Evolutionary conservation across 2,888 invertebrate species (phyloP), one percentile per base, ranked within the genome.

Genomic region (Agrochola lota): DNA sequence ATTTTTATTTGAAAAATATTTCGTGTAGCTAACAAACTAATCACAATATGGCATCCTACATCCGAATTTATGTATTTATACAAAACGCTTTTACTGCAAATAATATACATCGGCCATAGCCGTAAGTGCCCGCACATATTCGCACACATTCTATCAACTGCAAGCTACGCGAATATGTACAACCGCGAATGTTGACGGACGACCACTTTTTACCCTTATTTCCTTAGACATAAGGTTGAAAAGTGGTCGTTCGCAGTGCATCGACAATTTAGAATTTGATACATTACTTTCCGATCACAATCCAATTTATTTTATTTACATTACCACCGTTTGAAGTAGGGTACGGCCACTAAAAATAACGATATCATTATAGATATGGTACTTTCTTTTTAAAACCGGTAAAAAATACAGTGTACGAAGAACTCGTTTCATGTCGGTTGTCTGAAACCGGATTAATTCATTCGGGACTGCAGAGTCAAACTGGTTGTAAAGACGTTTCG

Each of bases 1-100:
- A 93, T 93, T 94, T 94, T 94, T 94, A 94, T 94, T 94, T 94
- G 92, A 94, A 94, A 94, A 94, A 93, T 94, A 93, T 91, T 94
- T 94, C 93, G 90, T 93, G 92, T 93, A 91, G 90, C 93, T 93
- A 93, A 92, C 81, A 88, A 91, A 92, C 94, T 94, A 94, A 93
- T 94, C 92, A 94, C 94, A 93, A 92, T 94, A 94, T 94, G 94
- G 94, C 94, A 92, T 91, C 91, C 94, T 94, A 94, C 91, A 89
- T 92, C 91, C 91, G 87, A 93, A 91, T 90, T 90, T 89, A 90
- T 90, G 88, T 85, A 83, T 84, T 90, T 90, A 89, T 91, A 92
- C 90, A 92, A 90, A 78, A 85, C 69, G 83, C 82, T 90, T 75
- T 91, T 90, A 91, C 87, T 90, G 90, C 92, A 91, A 92, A 92